Conservation (phyloP, 1,140 invertebrate genomes). For the Halotydeus destructor region DNA sequence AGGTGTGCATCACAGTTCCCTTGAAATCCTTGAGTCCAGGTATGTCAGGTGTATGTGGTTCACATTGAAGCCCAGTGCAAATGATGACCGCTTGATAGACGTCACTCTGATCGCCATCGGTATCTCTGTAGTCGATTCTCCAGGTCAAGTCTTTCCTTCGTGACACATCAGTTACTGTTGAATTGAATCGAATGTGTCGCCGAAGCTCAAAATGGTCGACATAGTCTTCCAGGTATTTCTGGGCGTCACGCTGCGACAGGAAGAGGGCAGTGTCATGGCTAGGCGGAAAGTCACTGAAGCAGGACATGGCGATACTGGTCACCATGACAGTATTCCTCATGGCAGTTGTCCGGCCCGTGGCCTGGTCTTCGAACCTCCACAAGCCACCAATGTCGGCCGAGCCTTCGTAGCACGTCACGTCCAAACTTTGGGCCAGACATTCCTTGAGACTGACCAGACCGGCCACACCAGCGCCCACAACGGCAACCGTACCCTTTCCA, state of each 20-base stretch:
- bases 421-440: slow-evolving; percentile 25
- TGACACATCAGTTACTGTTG: slow-evolving; percentile 21
- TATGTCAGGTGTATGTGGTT: slow-evolving; percentile 19
- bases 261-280: slow-evolving; percentile 25
- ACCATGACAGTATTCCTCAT: slow-evolving; percentile 20
- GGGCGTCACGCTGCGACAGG: slow-evolving; percentile 21
- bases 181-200: slow-evolving; percentile 22
- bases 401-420: slow-evolving; percentile 25
- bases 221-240: slow-evolving; percentile 19
- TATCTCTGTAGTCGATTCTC: slow-evolving; percentile 20
- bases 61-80: slow-evolving; percentile 23
- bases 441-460: slow-evolving; percentile 22
- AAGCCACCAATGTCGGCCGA: slow-evolving; percentile 29
- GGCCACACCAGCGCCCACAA: slow-evolving; percentile 26
- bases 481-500: no score
- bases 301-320: slow-evolving; percentile 19
- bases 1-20: slow-evolving; percentile 22
- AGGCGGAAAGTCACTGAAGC: slow-evolving; percentile 26
- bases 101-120: no score
- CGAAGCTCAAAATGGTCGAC: slow-evolving; percentile 23
- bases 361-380: slow-evolving; percentile 29
- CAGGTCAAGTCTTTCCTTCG: slow-evolving; percentile 23
- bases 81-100: slow-evolving; percentile 27
- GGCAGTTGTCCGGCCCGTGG: slow-evolving; percentile 20
- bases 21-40: slow-evolving; percentile 15